phyloP scores from a whole-genome alignment of 2,888 invertebrate genomes.

The Caenorhabditis panamensis region DNA sequence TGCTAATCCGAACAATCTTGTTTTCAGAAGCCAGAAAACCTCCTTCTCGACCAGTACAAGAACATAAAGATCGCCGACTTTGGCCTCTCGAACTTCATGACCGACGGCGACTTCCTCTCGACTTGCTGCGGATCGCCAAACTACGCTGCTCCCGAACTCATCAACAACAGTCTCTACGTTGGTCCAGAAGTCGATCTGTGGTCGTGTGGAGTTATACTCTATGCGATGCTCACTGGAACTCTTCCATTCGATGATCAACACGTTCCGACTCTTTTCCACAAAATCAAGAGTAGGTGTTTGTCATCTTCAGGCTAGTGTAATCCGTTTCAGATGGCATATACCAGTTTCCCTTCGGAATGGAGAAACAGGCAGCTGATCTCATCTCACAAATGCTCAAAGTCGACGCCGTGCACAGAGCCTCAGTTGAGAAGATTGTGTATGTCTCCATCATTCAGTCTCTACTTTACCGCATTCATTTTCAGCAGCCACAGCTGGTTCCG shows the following conservation, averaged over 20 bases:
- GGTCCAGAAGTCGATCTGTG: constrained; percentile 99
- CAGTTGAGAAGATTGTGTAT: constrained; percentile 82
- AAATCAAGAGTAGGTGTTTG: constrained; percentile 89
- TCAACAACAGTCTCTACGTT: constrained; percentile 95
- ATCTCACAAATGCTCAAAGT: constrained; percentile 95
- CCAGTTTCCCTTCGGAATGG: constrained; percentile 95
- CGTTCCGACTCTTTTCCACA: constrained; percentile 95
- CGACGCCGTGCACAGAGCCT: constrained; percentile 95
- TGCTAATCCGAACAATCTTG: too few relatives aligned
- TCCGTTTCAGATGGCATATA: constrained; percentile 90
- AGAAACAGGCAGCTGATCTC: constrained; percentile 92
- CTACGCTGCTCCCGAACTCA: constrained; percentile 98
- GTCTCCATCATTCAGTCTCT: not conserved
- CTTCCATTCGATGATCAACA: constrained; percentile 98
- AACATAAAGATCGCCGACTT: constrained; percentile 97
- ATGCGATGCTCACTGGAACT: constrained; percentile 91
- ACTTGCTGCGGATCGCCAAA: constrained; percentile 99
- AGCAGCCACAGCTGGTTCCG: constrained; percentile 98
- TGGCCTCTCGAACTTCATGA: constrained; percentile 99
- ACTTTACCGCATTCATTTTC: too few relatives aligned
- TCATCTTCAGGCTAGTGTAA: not conserved
- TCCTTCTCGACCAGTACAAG: constrained; percentile 82
- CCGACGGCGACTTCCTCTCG: constrained; percentile 96
- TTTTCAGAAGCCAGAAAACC: constrained; percentile 86
- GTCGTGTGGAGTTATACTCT: constrained; percentile 97